Evolutionary conservation across 1,140 invertebrate species (phyloP).

Genomic region (Antheraea mylitta): DNA sequence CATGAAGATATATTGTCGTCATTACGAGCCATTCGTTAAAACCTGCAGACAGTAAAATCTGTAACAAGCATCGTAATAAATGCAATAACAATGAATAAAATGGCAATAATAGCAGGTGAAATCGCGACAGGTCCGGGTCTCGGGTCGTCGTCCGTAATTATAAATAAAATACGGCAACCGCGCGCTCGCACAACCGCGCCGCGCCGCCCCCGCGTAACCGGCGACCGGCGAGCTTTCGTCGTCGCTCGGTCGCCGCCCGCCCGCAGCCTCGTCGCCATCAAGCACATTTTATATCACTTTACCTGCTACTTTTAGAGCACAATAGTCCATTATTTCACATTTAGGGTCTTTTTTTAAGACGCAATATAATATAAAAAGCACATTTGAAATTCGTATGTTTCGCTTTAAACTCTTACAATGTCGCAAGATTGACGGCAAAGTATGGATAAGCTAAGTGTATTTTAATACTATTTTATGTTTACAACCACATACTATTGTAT

Average conservation of each 20-base stretch:
- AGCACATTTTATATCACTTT: slow-evolving; percentile 23
- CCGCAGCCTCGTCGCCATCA: slow-evolving; percentile 12
- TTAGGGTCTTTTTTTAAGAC: slow-evolving; percentile 20
- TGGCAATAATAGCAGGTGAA: slow-evolving; percentile 76
- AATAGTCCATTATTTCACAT: slow-evolving; percentile 35
- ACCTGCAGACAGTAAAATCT: slow-evolving; percentile 67
- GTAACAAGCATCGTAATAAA: slow-evolving; percentile 74
- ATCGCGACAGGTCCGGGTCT: slow-evolving; percentile 74
- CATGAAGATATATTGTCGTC: slow-evolving; percentile 58
- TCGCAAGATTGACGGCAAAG: background rate
- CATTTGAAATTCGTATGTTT: slow-evolving; percentile 19
- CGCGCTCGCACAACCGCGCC: slow-evolving; percentile 30
- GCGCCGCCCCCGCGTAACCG: slow-evolving; percentile 32
- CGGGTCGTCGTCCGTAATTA: slow-evolving; percentile 70
- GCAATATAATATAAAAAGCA: slow-evolving; percentile 4
- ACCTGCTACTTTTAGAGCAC: slow-evolving; percentile 31
- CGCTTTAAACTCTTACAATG: slow-evolving; percentile 5
- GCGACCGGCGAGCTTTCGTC: slow-evolving; percentile 10
- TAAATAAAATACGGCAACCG: slow-evolving; percentile 69
- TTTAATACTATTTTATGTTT: background rate
- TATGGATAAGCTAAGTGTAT: background rate
- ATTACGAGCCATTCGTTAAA: slow-evolving; percentile 70
- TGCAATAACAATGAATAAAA: slow-evolving; percentile 75
- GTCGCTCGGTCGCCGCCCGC: slow-evolving; percentile 10
- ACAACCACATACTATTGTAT: background rate